Evolutionary conservation across 1,140 invertebrate genomes (phyloP).

Genomic region (Thaumetopoea pityocampa): DNA sequence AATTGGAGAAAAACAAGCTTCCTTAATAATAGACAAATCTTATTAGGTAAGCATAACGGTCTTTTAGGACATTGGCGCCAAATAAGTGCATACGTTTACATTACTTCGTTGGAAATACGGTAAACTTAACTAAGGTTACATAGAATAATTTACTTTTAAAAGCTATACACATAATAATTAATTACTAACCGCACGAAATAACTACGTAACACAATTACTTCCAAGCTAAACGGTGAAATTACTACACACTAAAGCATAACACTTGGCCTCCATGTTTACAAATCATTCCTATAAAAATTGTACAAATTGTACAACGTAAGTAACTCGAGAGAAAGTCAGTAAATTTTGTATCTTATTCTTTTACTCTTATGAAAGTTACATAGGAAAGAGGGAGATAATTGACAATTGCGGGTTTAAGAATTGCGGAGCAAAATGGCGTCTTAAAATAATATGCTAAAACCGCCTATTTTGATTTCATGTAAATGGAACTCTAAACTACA

Average conservation of each 20-base stretch:
- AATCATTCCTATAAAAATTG: slow-evolving; percentile 67
- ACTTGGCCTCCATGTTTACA: slow-evolving; percentile 73
- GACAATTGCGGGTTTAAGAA: slow-evolving; percentile 43
- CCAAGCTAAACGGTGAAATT: slow-evolving; percentile 25
- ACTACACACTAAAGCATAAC: slow-evolving; percentile 35
- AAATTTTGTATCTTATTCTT: slow-evolving; percentile 49
- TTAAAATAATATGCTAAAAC: slow-evolving; percentile 8
- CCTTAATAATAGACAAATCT: slow-evolving; percentile 18
- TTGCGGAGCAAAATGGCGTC: slow-evolving; percentile 67
- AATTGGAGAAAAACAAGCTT: slow-evolving; percentile 20
- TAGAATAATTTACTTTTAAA: slow-evolving; percentile 10
- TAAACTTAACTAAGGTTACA: slow-evolving; percentile 17
- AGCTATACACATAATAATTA: slow-evolving; percentile 9
- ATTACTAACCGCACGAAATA: slow-evolving; percentile 38
- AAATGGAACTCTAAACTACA: too few relatives aligned
- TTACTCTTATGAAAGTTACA: slow-evolving; percentile 32
- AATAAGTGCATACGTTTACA: slow-evolving; percentile 73
- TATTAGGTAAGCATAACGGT: slow-evolving; percentile 55
- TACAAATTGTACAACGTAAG: slow-evolving; percentile 24
- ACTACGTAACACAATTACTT: slow-evolving; percentile 15
- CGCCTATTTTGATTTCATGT: too few relatives aligned
- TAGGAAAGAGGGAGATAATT: slow-evolving; percentile 47
- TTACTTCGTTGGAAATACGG: slow-evolving; percentile 21
- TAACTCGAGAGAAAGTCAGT: slow-evolving; percentile 56
- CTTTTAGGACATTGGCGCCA: slow-evolving; percentile 69